Conservation (phyloP, 1,140 invertebrate genomes). For the Leucophenga varia region DNA sequence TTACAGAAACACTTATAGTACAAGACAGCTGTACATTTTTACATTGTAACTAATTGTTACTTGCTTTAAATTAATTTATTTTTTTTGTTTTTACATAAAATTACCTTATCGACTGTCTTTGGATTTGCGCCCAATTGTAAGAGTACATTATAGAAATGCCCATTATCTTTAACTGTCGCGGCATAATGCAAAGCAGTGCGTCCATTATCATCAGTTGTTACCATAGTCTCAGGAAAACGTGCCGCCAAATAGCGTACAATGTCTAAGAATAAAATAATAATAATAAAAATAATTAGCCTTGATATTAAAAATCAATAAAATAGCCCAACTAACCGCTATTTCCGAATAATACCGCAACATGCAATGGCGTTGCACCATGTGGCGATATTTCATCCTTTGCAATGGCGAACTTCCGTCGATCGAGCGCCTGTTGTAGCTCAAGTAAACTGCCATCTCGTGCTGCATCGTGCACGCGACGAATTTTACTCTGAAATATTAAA, state of each 20-base stretch:
- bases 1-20: no score
- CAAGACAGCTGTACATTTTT: no score
- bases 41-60: no score
- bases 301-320: background rate
- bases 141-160: constrained; percentile 84
- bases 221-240: constrained; percentile 83
- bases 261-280: constrained; percentile 19
- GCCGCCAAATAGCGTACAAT: constrained; percentile 66
- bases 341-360: constrained; percentile 85
- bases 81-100: no score
- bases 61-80: no score
- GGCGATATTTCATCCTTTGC: constrained; percentile 77
- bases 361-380: constrained; percentile 87
- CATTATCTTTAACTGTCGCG: constrained; percentile 80
- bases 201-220: constrained; percentile 74
- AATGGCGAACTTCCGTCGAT: constrained; percentile 87
- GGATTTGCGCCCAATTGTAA: constrained; percentile 82
- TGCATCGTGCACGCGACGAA: constrained; percentile 81
- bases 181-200: constrained; percentile 91
- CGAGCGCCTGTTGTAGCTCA: constrained; percentile 81
- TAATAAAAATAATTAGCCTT: background rate
- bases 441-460: constrained; percentile 82
- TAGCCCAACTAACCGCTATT: constrained; percentile 61
- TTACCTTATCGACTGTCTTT: constrained; percentile 79
- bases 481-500: constrained; percentile 72